Evolutionary conservation across 2,888 invertebrate species (phyloP), one percentile per base, ranked within the genome.

Genomic region (Lysandra bellargus): DNA sequence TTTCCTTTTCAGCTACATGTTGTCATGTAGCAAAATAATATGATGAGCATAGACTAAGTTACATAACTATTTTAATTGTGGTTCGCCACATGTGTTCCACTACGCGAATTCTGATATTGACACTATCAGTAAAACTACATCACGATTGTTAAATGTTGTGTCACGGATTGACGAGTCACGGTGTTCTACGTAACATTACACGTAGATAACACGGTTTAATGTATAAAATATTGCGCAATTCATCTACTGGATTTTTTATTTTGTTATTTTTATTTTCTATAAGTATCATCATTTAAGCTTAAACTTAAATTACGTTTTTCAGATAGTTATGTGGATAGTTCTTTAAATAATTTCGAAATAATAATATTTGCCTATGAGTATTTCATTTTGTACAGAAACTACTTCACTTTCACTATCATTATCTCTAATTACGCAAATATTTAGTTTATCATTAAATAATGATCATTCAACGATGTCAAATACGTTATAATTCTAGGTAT

Each of bases 151-250:
- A 69, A 69, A 33, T 69, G 33, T 69, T 12, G 1, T 69, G 33
- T 69, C 69, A 12, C 49, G 49, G 7, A 49, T 9, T 9, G 7
- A 37, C 23, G 69, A 49, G 2, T 49, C 49, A 17, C 23, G 69
- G 69, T 33, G 17, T 69, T 37, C 69, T 33, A 33, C 69, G 33
- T 17, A 69, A 33, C 30, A 4, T 69, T 69, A 23, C 33, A 23
- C 33, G 33, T 37, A 69, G 33, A 17, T 69, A 64, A 30, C 33
- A 23, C 23, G 44, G 30, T 23, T 44, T 49, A 74, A 49, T 5
- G 69, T 37, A 75, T 30, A 9, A 49, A 49, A 75, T 49, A 44
- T 75, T 75, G 49, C 4, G 75, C 44, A 75, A 75, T 23, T 57
- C 17, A 17, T 57, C 1, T 4, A 4, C 17, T 57, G 17, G 17